Conservation (phyloP, 2,797 vertebrate species). For the Aratinga solstitialis region DNA sequence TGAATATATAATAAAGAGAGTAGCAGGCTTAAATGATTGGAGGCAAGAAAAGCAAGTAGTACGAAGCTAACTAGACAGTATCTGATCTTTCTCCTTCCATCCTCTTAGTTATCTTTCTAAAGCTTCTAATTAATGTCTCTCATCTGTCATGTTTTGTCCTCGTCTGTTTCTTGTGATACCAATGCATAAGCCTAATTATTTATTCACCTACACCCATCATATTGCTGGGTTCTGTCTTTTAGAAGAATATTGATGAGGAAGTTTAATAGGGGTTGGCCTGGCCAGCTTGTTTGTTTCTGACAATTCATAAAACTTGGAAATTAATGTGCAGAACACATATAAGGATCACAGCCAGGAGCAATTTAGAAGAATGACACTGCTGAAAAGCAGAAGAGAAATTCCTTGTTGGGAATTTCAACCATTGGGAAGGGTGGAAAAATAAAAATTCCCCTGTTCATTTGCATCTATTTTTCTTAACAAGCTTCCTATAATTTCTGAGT, state of each 20-base stretch:
- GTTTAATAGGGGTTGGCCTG: neutral
- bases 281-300: neutral
- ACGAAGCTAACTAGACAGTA: neutral
- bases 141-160: neutral
- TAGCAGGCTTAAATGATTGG: neutral
- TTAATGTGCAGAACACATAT: neutral
- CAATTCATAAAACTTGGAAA: neutral
- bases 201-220: neutral
- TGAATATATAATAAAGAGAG: neutral
- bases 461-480: neutral
- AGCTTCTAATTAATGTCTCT: conserved; percentile 23
- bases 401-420: neutral
- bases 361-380: neutral
- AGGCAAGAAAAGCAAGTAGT: neutral
- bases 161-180: neutral
- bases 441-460: neutral
- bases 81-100: neutral
- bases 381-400: neutral
- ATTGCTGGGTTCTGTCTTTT: neutral
- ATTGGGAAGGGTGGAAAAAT: neutral
- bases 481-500: neutral
- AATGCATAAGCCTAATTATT: neutral
- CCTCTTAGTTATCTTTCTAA: neutral
- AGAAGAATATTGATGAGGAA: neutral
- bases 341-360: neutral